These are phyloP conservation scores for Azorinus chamasolen DNA, from an alignment of 2,888 invertebrate species.

Conservation along the genomic window DNA sequence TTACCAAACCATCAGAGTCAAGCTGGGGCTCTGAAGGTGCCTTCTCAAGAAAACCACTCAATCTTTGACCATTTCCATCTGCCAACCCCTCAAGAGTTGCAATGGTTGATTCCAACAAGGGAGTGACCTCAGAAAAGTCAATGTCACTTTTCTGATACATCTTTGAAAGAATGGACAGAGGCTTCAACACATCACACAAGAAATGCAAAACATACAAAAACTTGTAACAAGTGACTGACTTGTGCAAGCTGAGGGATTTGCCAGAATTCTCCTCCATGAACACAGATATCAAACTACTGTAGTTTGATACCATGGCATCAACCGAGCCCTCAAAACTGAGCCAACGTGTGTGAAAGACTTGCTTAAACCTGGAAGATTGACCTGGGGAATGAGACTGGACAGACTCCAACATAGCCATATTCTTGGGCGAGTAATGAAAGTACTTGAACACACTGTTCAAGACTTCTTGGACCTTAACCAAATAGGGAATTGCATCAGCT, in stretches of 20 bases:
- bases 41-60: too few species aligned
- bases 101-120: slow-evolving; percentile 42
- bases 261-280: slow-evolving; percentile 50
- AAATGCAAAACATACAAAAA: too few species aligned
- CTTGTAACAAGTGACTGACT: too few species aligned
- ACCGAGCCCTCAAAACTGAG: slow-evolving; percentile 55
- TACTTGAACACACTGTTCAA: slow-evolving; percentile 45
- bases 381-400: neutral
- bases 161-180: too few species aligned
- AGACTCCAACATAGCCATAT: slow-evolving; percentile 11
- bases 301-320: slow-evolving; percentile 43
- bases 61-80: slow-evolving; percentile 19
- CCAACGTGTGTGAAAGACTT: slow-evolving; percentile 42
- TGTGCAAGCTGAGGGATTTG: slow-evolving; percentile 32
- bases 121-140: slow-evolving; percentile 56
- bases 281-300: too few species aligned
- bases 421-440: too few species aligned
- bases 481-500: too few species aligned
- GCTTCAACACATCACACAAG: too few species aligned
- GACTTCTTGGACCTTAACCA: too few species aligned
- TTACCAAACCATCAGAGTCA: slow-evolving; percentile 39
- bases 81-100: slow-evolving; percentile 13
- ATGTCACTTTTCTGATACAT: too few species aligned
- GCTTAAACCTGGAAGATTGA: slow-evolving; percentile 13
- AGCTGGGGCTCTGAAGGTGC: too few species aligned